phyloP scores from a whole-genome alignment of 1,140 invertebrate genomes.

The Aphaenogaster ashmeadi region DNA sequence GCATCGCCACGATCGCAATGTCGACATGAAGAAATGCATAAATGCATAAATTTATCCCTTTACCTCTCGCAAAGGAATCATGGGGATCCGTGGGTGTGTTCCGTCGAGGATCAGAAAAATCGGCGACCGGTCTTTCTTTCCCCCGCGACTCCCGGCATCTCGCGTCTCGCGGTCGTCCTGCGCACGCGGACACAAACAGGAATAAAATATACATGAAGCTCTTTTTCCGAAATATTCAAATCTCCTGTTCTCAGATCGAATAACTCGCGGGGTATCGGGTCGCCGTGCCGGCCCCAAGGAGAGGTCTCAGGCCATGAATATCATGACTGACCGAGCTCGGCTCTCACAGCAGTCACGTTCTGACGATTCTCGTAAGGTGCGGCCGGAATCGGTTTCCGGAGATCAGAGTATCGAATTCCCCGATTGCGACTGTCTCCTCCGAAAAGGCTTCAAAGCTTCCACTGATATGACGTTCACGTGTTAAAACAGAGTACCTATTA shows the following conservation, averaged over 20 bases:
- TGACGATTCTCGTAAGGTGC: slow-evolving; percentile 78
- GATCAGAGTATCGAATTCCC: slow-evolving; percentile 75
- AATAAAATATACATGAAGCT: slow-evolving; percentile 87
- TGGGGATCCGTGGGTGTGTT: background rate
- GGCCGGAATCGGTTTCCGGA: slow-evolving; percentile 73
- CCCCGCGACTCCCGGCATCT: background rate
- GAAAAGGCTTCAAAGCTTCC: slow-evolving; percentile 13
- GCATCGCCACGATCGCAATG: background rate
- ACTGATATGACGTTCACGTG: background rate
- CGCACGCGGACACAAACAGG: slow-evolving; percentile 64
- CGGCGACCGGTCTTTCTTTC: background rate
- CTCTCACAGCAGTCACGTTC: slow-evolving; percentile 77
- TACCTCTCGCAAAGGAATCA: background rate
- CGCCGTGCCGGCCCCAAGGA: slow-evolving; percentile 78
- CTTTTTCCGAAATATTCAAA: slow-evolving; percentile 86
- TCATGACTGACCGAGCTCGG: slow-evolving; percentile 86
- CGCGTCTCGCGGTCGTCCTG: slow-evolving; percentile 24
- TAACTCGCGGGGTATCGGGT: slow-evolving; percentile 83
- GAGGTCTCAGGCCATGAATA: slow-evolving; percentile 87
- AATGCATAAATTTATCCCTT: slow-evolving; percentile 37
- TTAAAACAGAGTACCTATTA: slow-evolving; percentile 21
- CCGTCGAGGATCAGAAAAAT: slow-evolving; percentile 18
- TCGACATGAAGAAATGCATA: background rate
- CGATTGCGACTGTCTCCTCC: slow-evolving; percentile 31
- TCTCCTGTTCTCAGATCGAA: slow-evolving; percentile 83